Conservation (phyloP, 2,797 vertebrate genomes). For the Neomorphus geoffroyi region DNA sequence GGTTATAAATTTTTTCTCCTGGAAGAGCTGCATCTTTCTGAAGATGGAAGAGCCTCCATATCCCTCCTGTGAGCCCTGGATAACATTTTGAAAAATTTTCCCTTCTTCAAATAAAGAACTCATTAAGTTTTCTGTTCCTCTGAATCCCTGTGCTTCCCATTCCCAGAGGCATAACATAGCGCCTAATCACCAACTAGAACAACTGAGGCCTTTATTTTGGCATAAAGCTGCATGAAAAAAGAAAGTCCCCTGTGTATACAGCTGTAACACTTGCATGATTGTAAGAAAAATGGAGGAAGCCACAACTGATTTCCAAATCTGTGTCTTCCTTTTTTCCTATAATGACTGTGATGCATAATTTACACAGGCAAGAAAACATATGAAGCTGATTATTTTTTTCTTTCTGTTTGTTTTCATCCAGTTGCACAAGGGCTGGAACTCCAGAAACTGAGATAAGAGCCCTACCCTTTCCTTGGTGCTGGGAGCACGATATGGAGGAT, state of each 20-base stretch:
- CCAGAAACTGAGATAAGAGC: constrained; percentile 29
- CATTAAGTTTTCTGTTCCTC: constrained; percentile 35
- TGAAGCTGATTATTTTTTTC: background rate
- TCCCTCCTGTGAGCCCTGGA: background rate
- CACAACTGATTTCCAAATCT: constrained; percentile 10
- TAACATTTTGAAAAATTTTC: background rate
- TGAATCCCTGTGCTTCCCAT: background rate
- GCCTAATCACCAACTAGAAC: constrained; percentile 48
- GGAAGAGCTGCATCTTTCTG: background rate
- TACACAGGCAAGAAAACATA: background rate
- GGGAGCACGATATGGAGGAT: background rate
- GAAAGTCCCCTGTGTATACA: constrained; percentile 9
- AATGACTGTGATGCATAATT: constrained; percentile 11
- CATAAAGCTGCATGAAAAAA: constrained; percentile 39
- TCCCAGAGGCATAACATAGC: constrained; percentile 45
- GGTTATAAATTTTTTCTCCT: background rate
- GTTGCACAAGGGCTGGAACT: constrained; percentile 13
- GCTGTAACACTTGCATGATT: constrained; percentile 17
- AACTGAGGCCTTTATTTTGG: constrained; percentile 58
- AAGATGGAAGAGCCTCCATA: background rate
- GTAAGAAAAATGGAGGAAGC: constrained; percentile 30
- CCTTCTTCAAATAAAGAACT: constrained; percentile 31
- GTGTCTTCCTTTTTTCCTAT: background rate
- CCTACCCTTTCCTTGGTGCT: background rate
- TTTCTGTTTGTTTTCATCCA: constrained; percentile 18